phyloP scores from a whole-genome alignment of 2,888 invertebrate genomes.

The Cerceris rybyensis region DNA sequence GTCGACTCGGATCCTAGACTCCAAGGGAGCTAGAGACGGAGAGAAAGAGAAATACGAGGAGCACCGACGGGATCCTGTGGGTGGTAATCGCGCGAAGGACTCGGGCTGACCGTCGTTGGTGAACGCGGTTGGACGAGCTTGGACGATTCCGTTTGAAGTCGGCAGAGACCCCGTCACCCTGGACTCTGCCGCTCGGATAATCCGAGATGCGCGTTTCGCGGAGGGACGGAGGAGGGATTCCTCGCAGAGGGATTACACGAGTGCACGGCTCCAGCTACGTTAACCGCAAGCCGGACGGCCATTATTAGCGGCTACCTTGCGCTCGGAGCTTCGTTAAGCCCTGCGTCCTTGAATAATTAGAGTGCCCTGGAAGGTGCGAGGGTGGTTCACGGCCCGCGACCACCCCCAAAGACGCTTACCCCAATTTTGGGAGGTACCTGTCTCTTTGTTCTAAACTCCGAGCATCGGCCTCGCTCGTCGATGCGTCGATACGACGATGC shows the following conservation, averaged over 20 bases:
- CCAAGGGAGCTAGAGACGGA: neutral
- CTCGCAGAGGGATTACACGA: conserved; percentile 78
- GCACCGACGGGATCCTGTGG: conserved; percentile 33
- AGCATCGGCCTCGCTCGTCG: neutral
- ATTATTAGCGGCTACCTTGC: conserved; percentile 76
- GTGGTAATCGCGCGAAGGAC: conserved; percentile 69
- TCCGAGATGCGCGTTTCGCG: conserved; percentile 18
- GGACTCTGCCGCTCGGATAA: conserved; percentile 71
- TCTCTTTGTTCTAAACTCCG: no score
- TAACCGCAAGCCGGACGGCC: conserved; percentile 79
- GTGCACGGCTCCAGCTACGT: conserved; percentile 68
- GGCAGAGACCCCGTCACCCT: conserved; percentile 70
- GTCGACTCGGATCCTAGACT: no score
- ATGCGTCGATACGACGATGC: neutral
- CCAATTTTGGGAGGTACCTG: conserved; percentile 7
- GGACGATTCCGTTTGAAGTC: conserved; percentile 78
- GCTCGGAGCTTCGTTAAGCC: conserved; percentile 60
- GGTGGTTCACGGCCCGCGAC: conserved; percentile 34
- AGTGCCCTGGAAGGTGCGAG: conserved; percentile 50
- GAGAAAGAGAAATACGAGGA: no score
- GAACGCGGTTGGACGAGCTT: conserved; percentile 77
- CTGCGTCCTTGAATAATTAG: conserved; percentile 73
- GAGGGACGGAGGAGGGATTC: conserved; percentile 26
- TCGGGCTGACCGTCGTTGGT: conserved; percentile 75
- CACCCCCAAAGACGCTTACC: conserved; percentile 52